These are phyloP conservation scores for Drosophila macrospina DNA, from an alignment of 2,888 invertebrate species.

Conservation along the genomic window DNA sequence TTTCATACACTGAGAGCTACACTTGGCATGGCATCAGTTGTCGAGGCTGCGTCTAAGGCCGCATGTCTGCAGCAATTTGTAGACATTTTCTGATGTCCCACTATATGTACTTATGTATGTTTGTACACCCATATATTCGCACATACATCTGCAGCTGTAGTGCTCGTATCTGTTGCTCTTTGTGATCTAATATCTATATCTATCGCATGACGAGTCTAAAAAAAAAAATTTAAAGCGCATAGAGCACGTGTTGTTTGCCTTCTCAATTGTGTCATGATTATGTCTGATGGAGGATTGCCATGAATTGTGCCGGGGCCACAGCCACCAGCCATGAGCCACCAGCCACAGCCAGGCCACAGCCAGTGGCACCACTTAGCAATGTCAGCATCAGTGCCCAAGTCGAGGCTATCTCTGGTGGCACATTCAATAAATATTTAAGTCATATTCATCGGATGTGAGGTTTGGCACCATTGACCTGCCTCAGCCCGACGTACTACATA, in stretches of 20 bases:
- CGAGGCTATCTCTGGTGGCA: conserved; percentile 33
- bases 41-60: conserved; percentile 43
- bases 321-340: no score
- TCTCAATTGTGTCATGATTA: conserved; percentile 73
- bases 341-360: not conserved
- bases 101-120: conserved; percentile 1
- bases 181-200: conserved; percentile 55
- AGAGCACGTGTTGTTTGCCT: conserved; percentile 74
- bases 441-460: conserved; percentile 32
- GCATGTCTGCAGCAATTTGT: conserved; percentile 72
- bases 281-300: conserved; percentile 35
- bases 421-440: conserved; percentile 74
- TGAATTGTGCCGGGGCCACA: conserved; percentile 2
- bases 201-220: conserved; percentile 24
- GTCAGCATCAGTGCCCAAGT: conserved; percentile 22
- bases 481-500: not conserved
- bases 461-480: conserved; percentile 31
- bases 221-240: conserved; percentile 34
- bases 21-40: conserved; percentile 65
- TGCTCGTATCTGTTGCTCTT: conserved; percentile 57
- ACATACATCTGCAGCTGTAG: not conserved
- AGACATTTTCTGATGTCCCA: conserved; percentile 61
- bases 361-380: conserved; percentile 40
- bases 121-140: not conserved
- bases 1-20: conserved; percentile 6